Evolutionary conservation across 2,888 invertebrate genomes (phyloP).

Genomic region (Oligia fasciuncula): DNA sequence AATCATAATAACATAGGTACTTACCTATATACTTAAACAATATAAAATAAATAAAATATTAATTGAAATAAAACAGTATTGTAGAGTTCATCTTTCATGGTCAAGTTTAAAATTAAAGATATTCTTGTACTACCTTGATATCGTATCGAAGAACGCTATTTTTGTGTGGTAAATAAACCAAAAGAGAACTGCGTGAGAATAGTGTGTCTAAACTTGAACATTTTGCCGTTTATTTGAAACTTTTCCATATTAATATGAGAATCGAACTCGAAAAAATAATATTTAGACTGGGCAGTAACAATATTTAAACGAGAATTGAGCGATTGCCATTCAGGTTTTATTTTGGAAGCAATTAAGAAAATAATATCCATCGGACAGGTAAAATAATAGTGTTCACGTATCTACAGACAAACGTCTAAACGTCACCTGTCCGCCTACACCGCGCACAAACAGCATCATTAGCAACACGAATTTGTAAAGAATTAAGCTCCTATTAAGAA

Average conservation of each 20-base stretch:
- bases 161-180: background rate
- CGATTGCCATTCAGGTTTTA: constrained; percentile 1
- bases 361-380: background rate
- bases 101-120: constrained; percentile 26
- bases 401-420: constrained; percentile 13
- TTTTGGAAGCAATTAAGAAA: constrained; percentile 16
- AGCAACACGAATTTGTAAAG: constrained; percentile 44
- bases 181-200: background rate
- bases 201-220: background rate
- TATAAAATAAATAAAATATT: background rate
- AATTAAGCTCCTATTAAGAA: constrained; percentile 45
- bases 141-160: background rate
- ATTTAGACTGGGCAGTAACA: constrained; percentile 10
- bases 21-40: background rate
- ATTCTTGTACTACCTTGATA: constrained; percentile 16
- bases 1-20: background rate
- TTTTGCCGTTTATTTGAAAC: constrained; percentile 1
- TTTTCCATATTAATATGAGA: constrained; percentile 7
- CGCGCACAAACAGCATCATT: constrained; percentile 26
- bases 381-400: constrained; percentile 20
- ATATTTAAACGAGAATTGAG: constrained; percentile 20
- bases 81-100: constrained; percentile 32
- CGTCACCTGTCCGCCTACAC: constrained; percentile 54
- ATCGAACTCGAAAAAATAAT: background rate
- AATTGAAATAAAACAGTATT: background rate